Base-by-base conservation (phyloP, 1,140 invertebrate genomes). In the Philotrypesis tridentata region DNA sequence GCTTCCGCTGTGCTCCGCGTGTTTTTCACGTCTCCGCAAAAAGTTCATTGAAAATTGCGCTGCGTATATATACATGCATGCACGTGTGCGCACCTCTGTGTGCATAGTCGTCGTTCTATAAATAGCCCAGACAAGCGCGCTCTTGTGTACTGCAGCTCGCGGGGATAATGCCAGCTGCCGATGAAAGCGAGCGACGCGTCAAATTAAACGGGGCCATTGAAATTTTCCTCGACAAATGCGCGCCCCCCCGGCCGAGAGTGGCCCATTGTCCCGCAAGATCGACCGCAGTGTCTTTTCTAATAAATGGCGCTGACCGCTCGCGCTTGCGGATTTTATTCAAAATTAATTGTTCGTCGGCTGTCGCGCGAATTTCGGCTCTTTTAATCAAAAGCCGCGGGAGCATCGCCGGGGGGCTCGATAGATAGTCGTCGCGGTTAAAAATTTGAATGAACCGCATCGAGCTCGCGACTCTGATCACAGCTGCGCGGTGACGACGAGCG, bases 341-440 rank as follows among this genome's bases (percentile, higher is more conserved):
- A 61, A 60, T 65, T 80, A 79, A 79, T 79, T 79, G 71, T 60
- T 79, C 33, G 40, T 71, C 77, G 23, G n/a, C 40, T 55, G 17
- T 55, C 33, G 11, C 14, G 23, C 55, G 63, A 68, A 79, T 77
- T 77, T 63, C 29, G 27, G 0, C 23, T 55, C 29, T 76, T 67
- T 43, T 75, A 63, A 61, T 61, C 29, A 33, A 21, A n/a, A n/a
- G 17, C 72, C 25, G 43, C 43, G 37, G 14, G 31, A 33, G n/a
- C n/a, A n/a, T n/a, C n/a, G n/a, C n/a, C n/a, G n/a, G n/a, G n/a
- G 33, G 25, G 31, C 9, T 12, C n/a, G 70, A 43, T 72, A 5
- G 33, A 37, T 37, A 3, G 9, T 37, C 33, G 33, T n/a, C n/a
- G 43, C 43, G 25, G 70, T 43, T 23, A 48, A 72, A 43, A 72